Conservation (phyloP, 2,888 invertebrate species). For the Sialis lutaria region DNA sequence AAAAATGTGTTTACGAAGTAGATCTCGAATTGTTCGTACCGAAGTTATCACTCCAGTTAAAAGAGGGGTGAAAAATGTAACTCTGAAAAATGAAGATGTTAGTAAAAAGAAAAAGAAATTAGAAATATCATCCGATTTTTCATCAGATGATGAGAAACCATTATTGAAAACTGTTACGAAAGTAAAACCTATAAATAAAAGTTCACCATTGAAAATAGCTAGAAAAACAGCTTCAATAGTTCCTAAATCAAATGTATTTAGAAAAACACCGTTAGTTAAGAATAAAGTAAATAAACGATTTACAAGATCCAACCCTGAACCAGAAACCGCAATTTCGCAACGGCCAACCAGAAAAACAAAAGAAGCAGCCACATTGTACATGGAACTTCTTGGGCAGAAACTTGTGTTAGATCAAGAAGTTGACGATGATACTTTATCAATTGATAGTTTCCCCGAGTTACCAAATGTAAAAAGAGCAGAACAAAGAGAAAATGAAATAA, state of each 20-base stretch:
- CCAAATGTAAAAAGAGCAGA: constrained; percentile 43
- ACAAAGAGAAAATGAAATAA: constrained; percentile 38
- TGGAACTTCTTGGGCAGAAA: constrained; percentile 55
- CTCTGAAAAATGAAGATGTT: constrained; percentile 5
- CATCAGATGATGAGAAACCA: constrained; percentile 36
- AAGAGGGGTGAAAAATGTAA: constrained; percentile 17
- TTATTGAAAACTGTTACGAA: constrained; percentile 13
- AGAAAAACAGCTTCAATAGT: constrained; percentile 1
- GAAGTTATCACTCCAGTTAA: constrained; percentile 17
- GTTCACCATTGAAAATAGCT: neutral
- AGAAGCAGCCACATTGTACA: constrained; percentile 55
- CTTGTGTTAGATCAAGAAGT: constrained; percentile 41
- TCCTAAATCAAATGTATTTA: constrained; percentile 3
- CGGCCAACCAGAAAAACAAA: constrained; percentile 54
- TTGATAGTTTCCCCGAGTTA: constrained; percentile 48
- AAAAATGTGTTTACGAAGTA: constrained; percentile 27
- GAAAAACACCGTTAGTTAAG: neutral
- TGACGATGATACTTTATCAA: constrained; percentile 41
- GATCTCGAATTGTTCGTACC: constrained; percentile 23
- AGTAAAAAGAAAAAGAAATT: constrained; percentile 7
- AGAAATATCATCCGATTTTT: constrained; percentile 22
- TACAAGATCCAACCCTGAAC: neutral
- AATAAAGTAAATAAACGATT: constrained; percentile 2
- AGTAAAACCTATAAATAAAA: constrained; percentile 4
- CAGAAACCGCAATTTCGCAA: constrained; percentile 12